These are phyloP conservation scores for Eciton burchellii DNA, from an alignment of 1,140 invertebrate genomes.

Conservation along the genomic window DNA sequence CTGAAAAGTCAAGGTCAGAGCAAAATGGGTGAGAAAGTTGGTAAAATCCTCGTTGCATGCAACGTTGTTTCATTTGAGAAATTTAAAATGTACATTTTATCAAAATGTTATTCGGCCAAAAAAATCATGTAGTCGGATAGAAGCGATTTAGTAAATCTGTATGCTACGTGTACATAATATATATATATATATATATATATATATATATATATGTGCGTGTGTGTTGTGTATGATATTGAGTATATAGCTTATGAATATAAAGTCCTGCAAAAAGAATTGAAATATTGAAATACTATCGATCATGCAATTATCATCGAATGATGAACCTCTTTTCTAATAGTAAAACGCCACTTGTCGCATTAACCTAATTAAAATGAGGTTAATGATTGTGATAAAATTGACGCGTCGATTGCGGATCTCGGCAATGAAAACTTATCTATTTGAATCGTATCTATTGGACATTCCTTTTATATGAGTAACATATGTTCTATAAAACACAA, in stretches of 20 bases:
- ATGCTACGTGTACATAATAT: not conserved
- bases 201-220: no score
- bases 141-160: not conserved
- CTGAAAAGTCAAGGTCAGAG: slow-evolving; percentile 62
- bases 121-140: not conserved
- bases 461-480: no score
- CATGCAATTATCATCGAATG: not conserved
- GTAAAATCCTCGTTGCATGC: slow-evolving; percentile 7
- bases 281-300: slow-evolving; percentile 10
- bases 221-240: no score
- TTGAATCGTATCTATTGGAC: not conserved
- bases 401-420: not conserved
- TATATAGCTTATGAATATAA: no score
- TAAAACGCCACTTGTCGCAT: not conserved
- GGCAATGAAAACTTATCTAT: not conserved
- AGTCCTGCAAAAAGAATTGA: not conserved
- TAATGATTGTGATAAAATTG: slow-evolving; percentile 50
- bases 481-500: not conserved
- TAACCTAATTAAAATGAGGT: slow-evolving; percentile 32
- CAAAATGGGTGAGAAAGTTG: not conserved
- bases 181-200: not conserved
- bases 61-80: not conserved
- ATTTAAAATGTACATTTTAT: slow-evolving; percentile 29
- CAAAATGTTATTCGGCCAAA: not conserved
- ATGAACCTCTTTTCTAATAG: slow-evolving; percentile 14